These are phyloP conservation scores for Drosophila orosa DNA, from an alignment of 1,140 invertebrate genomes.

Conservation along the genomic window DNA sequence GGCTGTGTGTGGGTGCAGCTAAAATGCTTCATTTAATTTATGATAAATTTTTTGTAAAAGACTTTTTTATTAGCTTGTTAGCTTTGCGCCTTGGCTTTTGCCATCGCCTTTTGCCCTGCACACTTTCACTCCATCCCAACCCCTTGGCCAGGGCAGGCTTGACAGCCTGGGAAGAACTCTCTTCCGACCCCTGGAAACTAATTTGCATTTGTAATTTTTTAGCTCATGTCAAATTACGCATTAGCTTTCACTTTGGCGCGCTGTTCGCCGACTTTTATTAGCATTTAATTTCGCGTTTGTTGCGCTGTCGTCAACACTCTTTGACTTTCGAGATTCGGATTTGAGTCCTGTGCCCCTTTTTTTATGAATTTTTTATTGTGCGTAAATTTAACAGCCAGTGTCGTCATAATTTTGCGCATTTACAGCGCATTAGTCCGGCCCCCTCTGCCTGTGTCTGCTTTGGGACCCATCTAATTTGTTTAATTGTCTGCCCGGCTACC, in stretches of 20 bases:
- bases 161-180: constrained; percentile 8
- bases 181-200: constrained; percentile 51
- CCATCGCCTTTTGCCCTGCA: constrained; percentile 27
- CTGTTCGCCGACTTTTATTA: constrained; percentile 72
- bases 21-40: constrained; percentile 82
- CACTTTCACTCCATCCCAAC: constrained; percentile 11
- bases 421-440: constrained; percentile 37
- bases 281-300: constrained; percentile 74
- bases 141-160: constrained; percentile 8
- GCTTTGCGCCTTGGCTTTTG: constrained; percentile 62
- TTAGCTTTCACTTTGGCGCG: constrained; percentile 70
- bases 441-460: neutral
- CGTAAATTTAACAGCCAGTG: constrained; percentile 50
- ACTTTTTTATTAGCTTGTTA: constrained; percentile 80
- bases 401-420: constrained; percentile 49
- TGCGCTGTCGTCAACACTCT: constrained; percentile 71
- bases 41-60: constrained; percentile 76
- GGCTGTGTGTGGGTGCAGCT: constrained; percentile 49
- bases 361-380: constrained; percentile 59
- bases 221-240: constrained; percentile 78
- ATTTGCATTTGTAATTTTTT: constrained; percentile 82
- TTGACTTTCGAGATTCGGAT: constrained; percentile 52
- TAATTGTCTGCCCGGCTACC: constrained; percentile 40
- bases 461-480: constrained; percentile 43
- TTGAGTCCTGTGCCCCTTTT: constrained; percentile 26